Conservation (phyloP, 53 echinoderm and acorn worm genomes). For the Mesocentrotus franciscanus region DNA sequence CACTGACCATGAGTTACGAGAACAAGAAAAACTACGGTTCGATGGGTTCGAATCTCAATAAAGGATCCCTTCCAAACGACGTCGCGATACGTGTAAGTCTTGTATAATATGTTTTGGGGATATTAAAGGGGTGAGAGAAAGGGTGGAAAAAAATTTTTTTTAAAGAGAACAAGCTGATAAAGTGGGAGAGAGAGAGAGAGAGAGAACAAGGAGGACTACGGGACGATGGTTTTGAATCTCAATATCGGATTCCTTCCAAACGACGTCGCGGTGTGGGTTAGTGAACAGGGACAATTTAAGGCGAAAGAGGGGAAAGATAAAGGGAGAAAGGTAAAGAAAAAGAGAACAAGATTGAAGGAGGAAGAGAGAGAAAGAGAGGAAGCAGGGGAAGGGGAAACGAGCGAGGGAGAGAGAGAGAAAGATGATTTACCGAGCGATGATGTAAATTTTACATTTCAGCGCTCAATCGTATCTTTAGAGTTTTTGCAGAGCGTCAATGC, state of each 20-base stretch:
- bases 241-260: slow-evolving; percentile 2
- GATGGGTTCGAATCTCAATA: not conserved
- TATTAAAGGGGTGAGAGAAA: not conserved
- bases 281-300: not conserved
- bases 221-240: not conserved
- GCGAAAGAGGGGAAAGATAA: not conserved
- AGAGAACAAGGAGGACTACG: slow-evolving; percentile 17
- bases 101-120: not conserved
- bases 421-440: too few species aligned
- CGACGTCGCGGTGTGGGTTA: slow-evolving; percentile 65
- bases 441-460: too few species aligned
- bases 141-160: not conserved
- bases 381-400: not conserved
- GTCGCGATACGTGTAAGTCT: slow-evolving; percentile 69
- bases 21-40: slow-evolving; percentile 36
- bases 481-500: too few species aligned
- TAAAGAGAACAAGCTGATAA: too few species aligned
- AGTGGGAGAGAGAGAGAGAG: too few species aligned
- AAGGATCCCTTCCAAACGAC: slow-evolving; percentile 33
- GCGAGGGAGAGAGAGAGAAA: not conserved
- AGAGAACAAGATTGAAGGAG: not conserved
- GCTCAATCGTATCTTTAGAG: too few species aligned
- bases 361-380: not conserved
- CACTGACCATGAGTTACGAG: slow-evolving; percentile 45
- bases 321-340: not conserved